Conservation (phyloP, 2,113 vertebrate genomes). For the Sturnira hondurensis region DNA sequence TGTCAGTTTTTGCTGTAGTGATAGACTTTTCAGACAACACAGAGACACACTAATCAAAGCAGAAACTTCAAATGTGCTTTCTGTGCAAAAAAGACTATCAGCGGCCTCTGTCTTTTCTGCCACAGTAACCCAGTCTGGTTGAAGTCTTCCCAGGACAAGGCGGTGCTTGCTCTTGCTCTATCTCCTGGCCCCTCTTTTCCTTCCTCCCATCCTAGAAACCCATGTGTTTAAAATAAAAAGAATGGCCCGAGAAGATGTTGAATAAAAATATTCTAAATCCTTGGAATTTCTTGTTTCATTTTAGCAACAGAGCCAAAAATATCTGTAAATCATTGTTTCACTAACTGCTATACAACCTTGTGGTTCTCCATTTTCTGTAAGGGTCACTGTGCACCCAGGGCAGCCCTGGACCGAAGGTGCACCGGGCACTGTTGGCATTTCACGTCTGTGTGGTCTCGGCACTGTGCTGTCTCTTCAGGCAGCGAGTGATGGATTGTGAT, state of each 20-base stretch:
- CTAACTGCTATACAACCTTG: background rate
- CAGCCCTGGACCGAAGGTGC: too few species aligned
- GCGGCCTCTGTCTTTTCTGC: background rate
- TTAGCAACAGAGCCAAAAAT: background rate
- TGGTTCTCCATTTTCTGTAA: background rate
- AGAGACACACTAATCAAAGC: constrained; percentile 27
- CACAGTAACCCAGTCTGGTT: background rate
- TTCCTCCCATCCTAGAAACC: background rate
- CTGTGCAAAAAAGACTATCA: background rate
- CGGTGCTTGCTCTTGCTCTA: rapidly evolving
- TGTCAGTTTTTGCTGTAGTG: constrained; percentile 42
- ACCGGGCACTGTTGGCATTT: background rate
- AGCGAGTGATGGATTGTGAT: background rate
- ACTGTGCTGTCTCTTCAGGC: background rate
- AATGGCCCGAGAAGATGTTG: background rate
- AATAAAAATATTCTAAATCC: background rate
- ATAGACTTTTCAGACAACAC: constrained; percentile 53
- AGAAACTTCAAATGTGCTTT: constrained; percentile 27
- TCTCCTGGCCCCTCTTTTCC: background rate
- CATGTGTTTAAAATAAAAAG: background rate
- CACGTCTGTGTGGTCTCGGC: background rate
- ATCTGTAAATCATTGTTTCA: background rate
- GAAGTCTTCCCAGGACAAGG: background rate
- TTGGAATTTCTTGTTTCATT: background rate
- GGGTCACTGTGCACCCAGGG: background rate